phyloP scores from a whole-genome alignment of 2,113 vertebrate genomes.

The Chaetorhynchus papuensis region DNA sequence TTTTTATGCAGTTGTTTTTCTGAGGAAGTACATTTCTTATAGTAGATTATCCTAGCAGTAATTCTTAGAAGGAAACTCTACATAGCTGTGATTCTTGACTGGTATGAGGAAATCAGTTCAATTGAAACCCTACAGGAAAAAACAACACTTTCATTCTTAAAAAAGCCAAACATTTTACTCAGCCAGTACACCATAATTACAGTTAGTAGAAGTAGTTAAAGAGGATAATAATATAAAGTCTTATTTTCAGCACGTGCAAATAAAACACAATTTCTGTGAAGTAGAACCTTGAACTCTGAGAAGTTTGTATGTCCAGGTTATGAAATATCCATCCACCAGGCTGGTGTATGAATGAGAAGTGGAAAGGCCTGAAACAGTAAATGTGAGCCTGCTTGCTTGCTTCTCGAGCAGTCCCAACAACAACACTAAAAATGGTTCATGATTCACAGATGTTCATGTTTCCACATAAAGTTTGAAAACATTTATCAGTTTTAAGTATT shows the following conservation, averaged over 20 bases:
- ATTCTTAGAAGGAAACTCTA: not conserved
- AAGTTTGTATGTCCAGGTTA: not conserved
- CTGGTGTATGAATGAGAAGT: not conserved
- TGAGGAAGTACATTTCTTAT: not conserved
- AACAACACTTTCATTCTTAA: not conserved
- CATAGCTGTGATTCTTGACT: not conserved
- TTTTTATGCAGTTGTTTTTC: not conserved
- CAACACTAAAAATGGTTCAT: not conserved
- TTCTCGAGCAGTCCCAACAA: not conserved
- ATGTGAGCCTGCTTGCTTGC: not conserved
- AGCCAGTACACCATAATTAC: not conserved
- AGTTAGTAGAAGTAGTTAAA: not conserved
- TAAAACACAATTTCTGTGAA: not conserved
- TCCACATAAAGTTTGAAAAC: not conserved
- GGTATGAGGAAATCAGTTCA: not conserved
- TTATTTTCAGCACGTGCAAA: not conserved
- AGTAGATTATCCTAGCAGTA: not conserved
- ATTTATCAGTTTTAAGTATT: not conserved
- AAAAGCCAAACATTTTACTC: not conserved
- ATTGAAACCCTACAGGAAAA: conserved; percentile 10
- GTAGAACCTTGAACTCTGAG: not conserved
- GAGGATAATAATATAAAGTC: not conserved
- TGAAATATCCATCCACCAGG: not conserved
- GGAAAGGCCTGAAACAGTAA: not conserved
- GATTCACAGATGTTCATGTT: not conserved